Base-by-base conservation (phyloP, 2,888 invertebrate genomes). In the Noctua janthe region DNA sequence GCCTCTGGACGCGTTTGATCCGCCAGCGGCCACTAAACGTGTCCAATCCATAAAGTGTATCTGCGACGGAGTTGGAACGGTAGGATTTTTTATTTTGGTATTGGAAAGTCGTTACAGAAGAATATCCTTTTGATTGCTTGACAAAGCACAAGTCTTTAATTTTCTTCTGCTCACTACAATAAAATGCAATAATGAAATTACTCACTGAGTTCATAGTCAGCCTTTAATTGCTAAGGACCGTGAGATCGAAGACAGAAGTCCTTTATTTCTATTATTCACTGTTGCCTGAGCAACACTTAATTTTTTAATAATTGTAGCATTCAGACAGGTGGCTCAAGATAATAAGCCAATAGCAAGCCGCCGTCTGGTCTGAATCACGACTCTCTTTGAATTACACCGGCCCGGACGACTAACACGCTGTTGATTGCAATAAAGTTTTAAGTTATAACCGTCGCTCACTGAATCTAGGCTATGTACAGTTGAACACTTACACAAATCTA, bases 281-380 rank as follows among this genome's bases (percentile, higher is more conserved):
- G 47, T 78, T 67, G 35, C 23, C 23, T 67, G 35, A 51, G 59
- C 23, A 69, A 59, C 80, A 79, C 84, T 59, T 56, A 11, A 51
- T 78, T 59, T 85, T 71, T 67, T 51, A 29, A 62, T 85, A 82
- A 73, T 81, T 85, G 81, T 64, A 73, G 81, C 59, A 64, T 59
- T 73, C 70, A 71, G 54, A 35, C 64, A 51, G 64, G 74, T 78
- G 23, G 39, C 64, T 78, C 39, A 59, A 76, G 59, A 82, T 71
- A 72, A 74, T 82, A 86, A 82, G 39, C 67, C 76, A 35, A 82
- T 74, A 78, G 74, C 71, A 66, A 54, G 29, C 64, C 51, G 75
- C 49, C 73, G 82, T 59, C 76, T 51, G 67, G 56, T 83, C 69
- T 66, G 76, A 82, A 76, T 71, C 71, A 74, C 74, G 59, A 75